Evolutionary conservation across 2,113 vertebrate genomes (phyloP), one percentile per base, ranked within the genome.

Genomic region (Hypocryptadius cinnamomeus): DNA sequence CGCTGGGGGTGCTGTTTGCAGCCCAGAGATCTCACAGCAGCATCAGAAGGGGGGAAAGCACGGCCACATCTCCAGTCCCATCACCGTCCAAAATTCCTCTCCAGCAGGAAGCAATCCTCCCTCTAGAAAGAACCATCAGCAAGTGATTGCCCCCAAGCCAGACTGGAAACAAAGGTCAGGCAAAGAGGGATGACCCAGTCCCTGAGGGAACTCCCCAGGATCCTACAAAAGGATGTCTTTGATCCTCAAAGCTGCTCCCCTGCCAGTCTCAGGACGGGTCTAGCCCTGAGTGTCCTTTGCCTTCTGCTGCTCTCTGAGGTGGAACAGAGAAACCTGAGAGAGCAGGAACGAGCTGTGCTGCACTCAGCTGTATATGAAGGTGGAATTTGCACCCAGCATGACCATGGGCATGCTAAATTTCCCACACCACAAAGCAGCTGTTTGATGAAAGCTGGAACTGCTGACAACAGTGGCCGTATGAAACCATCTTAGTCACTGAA

Each of bases 401-500:
- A 53, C 90, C 77, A 79, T 1, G 23, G 48, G 68, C 74, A 60
- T 40, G 53, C 71, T 66, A 50, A 51, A 83, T 77, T 90, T 59
- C 72, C 64, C 88, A 50, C 68, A 47, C 64, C 68, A 80, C 40
- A 66, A 90, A 92, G 85, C 17, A 76, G 27, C 88, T 83, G 42
- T 63, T 47, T 63, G 92, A 59, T 79, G 92, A 53, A 48, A 86
- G 59, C 79, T 92, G 72, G 88, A 88, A 47, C 88, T 90, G 90
- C 90, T 92, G 96, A 90, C 95, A 96, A 18, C 82, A 77, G 85
- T 86, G 87, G 42, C 81, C 87, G 56, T 53, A 47, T 35, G 85
- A 96, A 93, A 48, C 47, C 76, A 78, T 74, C 42, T 70, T 28
- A 93, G 85, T 47, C 88, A 80, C 83, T 73, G 61, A 74, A 93